Evolutionary conservation across 2,113 vertebrate genomes (phyloP).

Genomic region (human): DNA sequence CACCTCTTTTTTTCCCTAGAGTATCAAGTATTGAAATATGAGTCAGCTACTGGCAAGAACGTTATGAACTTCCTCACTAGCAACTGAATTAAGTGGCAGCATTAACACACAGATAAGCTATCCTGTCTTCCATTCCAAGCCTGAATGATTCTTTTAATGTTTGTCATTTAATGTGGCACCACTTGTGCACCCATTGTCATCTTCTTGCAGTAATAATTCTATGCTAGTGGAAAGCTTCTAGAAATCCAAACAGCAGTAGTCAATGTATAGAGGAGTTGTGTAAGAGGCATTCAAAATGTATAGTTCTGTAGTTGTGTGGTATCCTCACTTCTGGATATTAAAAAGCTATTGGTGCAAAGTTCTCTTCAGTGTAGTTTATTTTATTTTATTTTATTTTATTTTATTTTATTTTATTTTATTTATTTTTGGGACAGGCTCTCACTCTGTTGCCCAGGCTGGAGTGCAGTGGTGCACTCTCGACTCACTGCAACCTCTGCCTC

Average conservation of each 20-base stretch:
- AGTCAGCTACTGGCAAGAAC: conserved; percentile 75
- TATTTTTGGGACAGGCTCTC: too few relatives aligned
- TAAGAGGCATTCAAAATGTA: conserved; percentile 36
- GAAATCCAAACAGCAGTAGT: conserved; percentile 56
- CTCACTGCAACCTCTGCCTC: too few relatives aligned
- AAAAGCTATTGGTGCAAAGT: fast-evolving
- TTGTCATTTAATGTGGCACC: conserved; percentile 71
- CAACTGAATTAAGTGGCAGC: conserved; percentile 73
- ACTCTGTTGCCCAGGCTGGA: too few relatives aligned
- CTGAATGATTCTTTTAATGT: conserved; percentile 74
- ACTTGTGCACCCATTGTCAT: conserved; percentile 19
- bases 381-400: background rate
- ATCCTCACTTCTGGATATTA: background rate
- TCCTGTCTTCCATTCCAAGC: conserved; percentile 72
- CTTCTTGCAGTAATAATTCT: background rate
- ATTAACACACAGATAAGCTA: conserved; percentile 75
- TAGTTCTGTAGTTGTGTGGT: background rate
- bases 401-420: too few relatives aligned
- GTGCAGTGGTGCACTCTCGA: too few relatives aligned
- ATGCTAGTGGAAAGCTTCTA: background rate
- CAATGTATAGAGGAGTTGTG: conserved; percentile 21
- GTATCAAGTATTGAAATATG: conserved; percentile 73
- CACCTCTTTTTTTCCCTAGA: conserved; percentile 46
- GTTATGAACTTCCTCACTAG: conserved; percentile 78
- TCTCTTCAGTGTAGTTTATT: background rate